These are phyloP conservation scores for Nephrotoma flavescens DNA, from an alignment of 2,888 invertebrate genomes.

Conservation along the genomic window DNA sequence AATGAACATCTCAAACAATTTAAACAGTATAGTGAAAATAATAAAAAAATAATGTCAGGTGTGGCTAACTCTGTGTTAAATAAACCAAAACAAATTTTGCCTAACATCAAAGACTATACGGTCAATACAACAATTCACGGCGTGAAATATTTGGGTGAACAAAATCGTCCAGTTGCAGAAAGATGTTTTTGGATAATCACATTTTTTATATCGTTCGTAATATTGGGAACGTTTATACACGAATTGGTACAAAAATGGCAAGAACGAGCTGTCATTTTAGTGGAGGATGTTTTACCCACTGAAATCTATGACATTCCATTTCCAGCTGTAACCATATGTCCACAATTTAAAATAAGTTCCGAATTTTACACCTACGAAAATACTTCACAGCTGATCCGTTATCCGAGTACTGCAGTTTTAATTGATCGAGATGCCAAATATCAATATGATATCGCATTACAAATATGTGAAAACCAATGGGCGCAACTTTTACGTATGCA, in stretches of 20 bases:
- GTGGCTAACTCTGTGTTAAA: no score
- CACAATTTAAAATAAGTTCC: not conserved
- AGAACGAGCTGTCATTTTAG: constrained; percentile 55
- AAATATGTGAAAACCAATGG: not conserved
- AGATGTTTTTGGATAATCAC: constrained; percentile 50
- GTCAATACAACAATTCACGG: constrained; percentile 48
- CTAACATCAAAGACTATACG: constrained; percentile 34
- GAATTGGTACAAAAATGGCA: constrained; percentile 58
- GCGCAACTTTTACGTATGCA: no score
- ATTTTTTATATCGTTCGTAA: constrained; percentile 41
- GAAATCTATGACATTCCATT: not conserved
- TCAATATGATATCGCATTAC: not conserved
- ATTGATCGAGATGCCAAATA: no score
- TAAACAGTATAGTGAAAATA: no score
- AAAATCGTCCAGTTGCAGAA: constrained; percentile 39
- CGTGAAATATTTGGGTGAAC: constrained; percentile 44
- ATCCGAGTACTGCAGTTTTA: no score
- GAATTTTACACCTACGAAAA: not conserved
- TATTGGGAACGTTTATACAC: constrained; percentile 43
- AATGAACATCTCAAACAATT: no score
- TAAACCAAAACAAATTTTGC: no score
- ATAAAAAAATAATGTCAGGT: no score
- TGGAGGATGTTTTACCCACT: not conserved
- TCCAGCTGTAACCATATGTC: not conserved
- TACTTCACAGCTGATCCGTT: no score